These are phyloP conservation scores for Mionectes olivaceus DNA, from an alignment of 2,797 vertebrate genomes.

Conservation along the genomic window DNA sequence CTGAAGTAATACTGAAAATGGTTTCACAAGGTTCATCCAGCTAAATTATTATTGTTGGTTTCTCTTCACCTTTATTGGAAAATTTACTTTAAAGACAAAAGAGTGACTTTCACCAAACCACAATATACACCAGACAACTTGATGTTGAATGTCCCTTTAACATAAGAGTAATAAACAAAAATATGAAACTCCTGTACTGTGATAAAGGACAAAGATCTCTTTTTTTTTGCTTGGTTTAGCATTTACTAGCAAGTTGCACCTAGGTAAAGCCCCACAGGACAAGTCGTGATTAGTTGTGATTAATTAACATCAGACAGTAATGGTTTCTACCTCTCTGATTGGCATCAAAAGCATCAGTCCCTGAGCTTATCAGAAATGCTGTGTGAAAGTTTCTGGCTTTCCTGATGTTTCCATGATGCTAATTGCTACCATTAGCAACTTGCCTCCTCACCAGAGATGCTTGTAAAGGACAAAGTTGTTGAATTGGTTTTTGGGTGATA, in stretches of 20 bases:
- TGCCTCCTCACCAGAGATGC: conserved; percentile 8
- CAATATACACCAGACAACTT: not conserved
- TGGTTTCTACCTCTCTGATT: not conserved
- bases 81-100: not conserved
- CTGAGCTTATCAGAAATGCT: conserved; percentile 4
- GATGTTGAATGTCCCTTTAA: not conserved
- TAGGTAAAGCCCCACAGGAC: not conserved
- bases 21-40: not conserved
- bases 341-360: not conserved
- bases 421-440: conserved; percentile 46
- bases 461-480: conserved; percentile 34
- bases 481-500: conserved; percentile 2
- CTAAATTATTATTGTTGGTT: not conserved
- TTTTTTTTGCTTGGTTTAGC: not conserved
- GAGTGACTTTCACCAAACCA: not conserved
- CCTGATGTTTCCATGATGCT: conserved; percentile 25
- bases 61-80: not conserved
- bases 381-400: conserved; percentile 21
- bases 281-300: not conserved
- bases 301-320: conserved; percentile 15
- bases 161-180: not conserved
- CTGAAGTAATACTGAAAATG: not conserved
- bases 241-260: not conserved
- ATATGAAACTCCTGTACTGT: not conserved
- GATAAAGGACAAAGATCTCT: not conserved